A percentile compares a stretch with the other conserved stretches of the same genome.
Evolutionary conservation across 2,888 invertebrate species (phyloP).

Genomic region (Agonopterix alstromeriana): DNA sequence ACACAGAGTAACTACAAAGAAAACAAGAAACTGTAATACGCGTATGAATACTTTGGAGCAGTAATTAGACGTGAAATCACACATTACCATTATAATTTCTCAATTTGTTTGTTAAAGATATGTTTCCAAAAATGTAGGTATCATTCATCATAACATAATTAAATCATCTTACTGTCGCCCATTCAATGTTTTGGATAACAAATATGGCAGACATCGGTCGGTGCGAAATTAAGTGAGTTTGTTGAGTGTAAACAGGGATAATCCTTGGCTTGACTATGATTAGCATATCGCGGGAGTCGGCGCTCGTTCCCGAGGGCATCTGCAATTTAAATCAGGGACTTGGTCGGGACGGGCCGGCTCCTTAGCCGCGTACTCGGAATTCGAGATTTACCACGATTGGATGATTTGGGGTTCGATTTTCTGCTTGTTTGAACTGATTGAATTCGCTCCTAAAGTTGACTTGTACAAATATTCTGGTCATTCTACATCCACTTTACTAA

Average conservation of each 20-base stretch:
- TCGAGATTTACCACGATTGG: constrained; percentile 71
- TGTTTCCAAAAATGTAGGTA: too few species aligned
- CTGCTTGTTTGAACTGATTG: constrained; percentile 71
- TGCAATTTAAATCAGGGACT: constrained; percentile 75
- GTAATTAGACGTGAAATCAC: too few species aligned
- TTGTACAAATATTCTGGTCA: constrained; percentile 35
- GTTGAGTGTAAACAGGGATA: constrained; percentile 77
- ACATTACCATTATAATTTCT: too few species aligned
- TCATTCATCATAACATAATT: too few species aligned
- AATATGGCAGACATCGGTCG: constrained; percentile 64
- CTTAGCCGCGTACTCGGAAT: constrained; percentile 69
- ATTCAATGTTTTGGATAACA: constrained; percentile 21
- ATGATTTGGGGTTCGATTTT: constrained; percentile 74
- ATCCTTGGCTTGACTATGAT: constrained; percentile 75
- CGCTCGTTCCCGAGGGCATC: constrained; percentile 65
- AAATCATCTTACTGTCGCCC: not conserved
- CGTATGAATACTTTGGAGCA: too few species aligned
- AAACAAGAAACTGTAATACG: too few species aligned
- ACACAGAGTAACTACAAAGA: too few species aligned
- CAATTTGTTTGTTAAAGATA: too few species aligned
- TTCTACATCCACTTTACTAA: not conserved
- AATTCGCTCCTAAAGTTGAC: constrained; percentile 59
- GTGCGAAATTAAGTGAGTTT: constrained; percentile 74
- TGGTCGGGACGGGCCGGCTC: constrained; percentile 66
- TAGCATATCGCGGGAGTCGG: constrained; percentile 75